Evolutionary conservation across 1,140 invertebrate species (phyloP), one percentile per base, ranked within the genome.

Genomic region (Pseudomyrmex cubaensis): DNA sequence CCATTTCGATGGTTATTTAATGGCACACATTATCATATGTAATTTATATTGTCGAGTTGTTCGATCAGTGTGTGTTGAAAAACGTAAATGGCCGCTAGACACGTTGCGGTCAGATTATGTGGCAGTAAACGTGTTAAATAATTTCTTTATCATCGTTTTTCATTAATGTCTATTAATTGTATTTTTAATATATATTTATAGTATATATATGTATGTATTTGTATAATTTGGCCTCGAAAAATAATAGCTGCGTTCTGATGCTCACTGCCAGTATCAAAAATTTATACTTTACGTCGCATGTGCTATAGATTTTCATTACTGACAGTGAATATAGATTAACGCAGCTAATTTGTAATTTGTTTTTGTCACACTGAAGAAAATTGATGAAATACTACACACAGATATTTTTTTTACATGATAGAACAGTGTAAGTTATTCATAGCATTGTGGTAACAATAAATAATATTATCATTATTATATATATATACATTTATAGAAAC

Each of bases 1-100:
- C 76, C 61, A 46, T 61, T 56, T 67, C 83, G 69, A 70, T 22
- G 88, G 63, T 89, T 63, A 64, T 54, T 59, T 78, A 63, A 85
- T 78, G 48, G 62, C 50, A 35, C 35, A 7, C 35, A 88, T 88
- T 50, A 63, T 66, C 54, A 69, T 78, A 77, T 80, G 35, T 62
- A 77, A 54, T 61, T 73, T 85, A 76, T 62, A 66, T 52, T 61
- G n/a, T 52, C 17, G 48, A 48, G 62, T 73, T 61, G 44, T 83
- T 67, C 56, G 54, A 12, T 76, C 54, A 67, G 70, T 70, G 20
- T 59, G 1, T 48, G n/a, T 35, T 20, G 20, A 59, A 20, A 70
- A 70, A 5, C 2, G 7, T 61, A 80, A 70, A 9, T 76, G 44
- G 62, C 50, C 48, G 13, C 35, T 35, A 7, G 35, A 35, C 35